Conservation (phyloP, 2,797 vertebrate species). For the Lutjanus campechanus region DNA sequence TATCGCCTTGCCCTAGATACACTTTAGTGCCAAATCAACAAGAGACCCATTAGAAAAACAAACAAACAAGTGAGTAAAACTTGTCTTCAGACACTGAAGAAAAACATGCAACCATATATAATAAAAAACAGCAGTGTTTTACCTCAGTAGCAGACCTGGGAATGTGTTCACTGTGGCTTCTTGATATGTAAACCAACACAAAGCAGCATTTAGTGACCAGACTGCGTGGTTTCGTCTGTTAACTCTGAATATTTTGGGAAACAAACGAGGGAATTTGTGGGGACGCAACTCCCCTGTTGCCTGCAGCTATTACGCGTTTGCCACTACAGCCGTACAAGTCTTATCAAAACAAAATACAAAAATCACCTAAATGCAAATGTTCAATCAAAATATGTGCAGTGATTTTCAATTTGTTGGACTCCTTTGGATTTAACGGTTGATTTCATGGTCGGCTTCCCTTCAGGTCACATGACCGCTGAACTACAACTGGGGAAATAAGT, state of each 20-base stretch:
- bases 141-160: no score
- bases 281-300: no score
- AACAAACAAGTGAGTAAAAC: no score
- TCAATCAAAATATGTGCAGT: slow-evolving; percentile 36
- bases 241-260: not conserved
- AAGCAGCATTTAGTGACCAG: not conserved
- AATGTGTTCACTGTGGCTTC: not conserved
- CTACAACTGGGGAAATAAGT: slow-evolving; percentile 55
- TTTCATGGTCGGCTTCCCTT: slow-evolving; percentile 53
- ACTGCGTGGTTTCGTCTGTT: not conserved
- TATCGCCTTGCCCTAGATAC: no score
- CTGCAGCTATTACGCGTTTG: not conserved
- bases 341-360: not conserved
- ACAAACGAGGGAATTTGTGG: not conserved
- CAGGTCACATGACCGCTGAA: slow-evolving; percentile 42
- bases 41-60: no score
- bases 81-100: no score
- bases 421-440: slow-evolving; percentile 51
- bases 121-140: no score
- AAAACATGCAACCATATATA: no score
- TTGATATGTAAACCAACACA: not conserved
- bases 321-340: not conserved
- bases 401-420: slow-evolving; percentile 35
- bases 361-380: slow-evolving; percentile 13
- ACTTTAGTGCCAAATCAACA: no score